Base-by-base conservation (phyloP, 2,797 vertebrate genomes). In the Chloroceryle amazona region DNA sequence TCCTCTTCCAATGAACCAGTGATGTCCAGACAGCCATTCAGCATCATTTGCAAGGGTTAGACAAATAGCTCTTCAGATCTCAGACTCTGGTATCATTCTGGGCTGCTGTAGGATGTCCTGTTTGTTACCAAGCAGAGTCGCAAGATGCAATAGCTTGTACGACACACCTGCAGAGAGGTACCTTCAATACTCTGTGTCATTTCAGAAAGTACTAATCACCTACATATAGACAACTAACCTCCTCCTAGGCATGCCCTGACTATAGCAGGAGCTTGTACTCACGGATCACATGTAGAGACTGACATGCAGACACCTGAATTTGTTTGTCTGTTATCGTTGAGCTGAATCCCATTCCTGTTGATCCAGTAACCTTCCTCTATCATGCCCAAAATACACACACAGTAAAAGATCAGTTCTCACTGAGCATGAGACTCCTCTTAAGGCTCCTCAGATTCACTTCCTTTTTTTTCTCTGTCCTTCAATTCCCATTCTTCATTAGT, bases 241-340 rank as follows among this genome's bases (percentile, higher is more conserved):
- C 25, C 20, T 57, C 20, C 58, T 47, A 74, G 52, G 67, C 10
- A 11, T 61, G 35, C 41, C 33, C 22, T 37, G 41, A n/a, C 52
- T 46, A 3, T 4, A 74, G 29, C 52, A 87, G 57, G 28, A 79
- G 11, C 8, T 55, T 29, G 9, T 57, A 86, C n/a, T 72, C 49
- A 51, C 15, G 72, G n/a, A 12, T 68, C 29, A 44, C 11, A 16
- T 9, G 8, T 4, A 42, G 28, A 37, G 16, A 33, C 9, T 72
- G 65, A 65, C 16, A 26, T 4, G 33, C 9, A 71, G 35, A 46
- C 14, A 54, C 8, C 5, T 28, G 33, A 37, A 65, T 76, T 52
- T 41, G 25, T 16, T 4, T 33, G n/a, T 55, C 37, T 35, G 41
- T 70, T 68, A 31, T 33, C 0, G 0, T 3, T 75, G 35, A 79